Conservation (phyloP, 2,888 invertebrate species). For the Acrobasis suavella region DNA sequence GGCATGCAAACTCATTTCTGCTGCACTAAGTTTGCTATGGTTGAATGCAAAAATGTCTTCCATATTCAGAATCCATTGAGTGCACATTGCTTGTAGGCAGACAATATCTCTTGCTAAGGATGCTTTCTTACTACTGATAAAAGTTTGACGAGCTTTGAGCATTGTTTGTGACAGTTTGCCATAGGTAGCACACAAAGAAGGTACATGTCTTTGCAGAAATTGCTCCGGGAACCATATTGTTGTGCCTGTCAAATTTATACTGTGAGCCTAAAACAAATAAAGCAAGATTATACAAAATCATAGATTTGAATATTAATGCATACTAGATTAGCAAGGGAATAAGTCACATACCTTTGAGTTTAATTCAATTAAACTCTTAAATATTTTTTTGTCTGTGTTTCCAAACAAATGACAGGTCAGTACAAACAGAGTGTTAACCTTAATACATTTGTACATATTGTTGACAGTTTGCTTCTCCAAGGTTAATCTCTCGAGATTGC, state of each 20-base stretch:
- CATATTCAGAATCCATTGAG: constrained; percentile 65
- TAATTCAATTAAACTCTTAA: constrained; percentile 87
- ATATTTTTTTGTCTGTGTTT: constrained; percentile 88
- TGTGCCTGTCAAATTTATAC: constrained; percentile 90
- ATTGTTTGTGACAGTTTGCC: constrained; percentile 69
- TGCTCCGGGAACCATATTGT: constrained; percentile 92
- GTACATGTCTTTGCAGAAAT: constrained; percentile 87
- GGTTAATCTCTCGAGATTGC: constrained; percentile 82
- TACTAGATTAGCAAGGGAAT: not conserved
- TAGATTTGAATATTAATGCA: too few species aligned
- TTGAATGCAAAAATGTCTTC: constrained; percentile 65
- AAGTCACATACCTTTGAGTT: constrained; percentile 85
- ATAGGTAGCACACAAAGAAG: constrained; percentile 80
- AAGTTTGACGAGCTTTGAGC: constrained; percentile 79
- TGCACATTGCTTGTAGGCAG: constrained; percentile 54
- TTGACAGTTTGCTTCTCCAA: constrained; percentile 77
- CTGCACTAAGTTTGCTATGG: constrained; percentile 63
- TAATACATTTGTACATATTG: constrained; percentile 83
- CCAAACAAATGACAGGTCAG: constrained; percentile 88
- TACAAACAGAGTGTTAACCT: constrained; percentile 86
- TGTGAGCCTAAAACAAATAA: constrained; percentile 82
- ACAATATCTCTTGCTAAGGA: constrained; percentile 85
- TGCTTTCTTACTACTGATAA: constrained; percentile 80
- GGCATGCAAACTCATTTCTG: constrained; percentile 71
- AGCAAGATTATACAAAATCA: too few species aligned